Conservation (phyloP, 2,888 invertebrate genomes). For the Acanthosepion esculentum region DNA sequence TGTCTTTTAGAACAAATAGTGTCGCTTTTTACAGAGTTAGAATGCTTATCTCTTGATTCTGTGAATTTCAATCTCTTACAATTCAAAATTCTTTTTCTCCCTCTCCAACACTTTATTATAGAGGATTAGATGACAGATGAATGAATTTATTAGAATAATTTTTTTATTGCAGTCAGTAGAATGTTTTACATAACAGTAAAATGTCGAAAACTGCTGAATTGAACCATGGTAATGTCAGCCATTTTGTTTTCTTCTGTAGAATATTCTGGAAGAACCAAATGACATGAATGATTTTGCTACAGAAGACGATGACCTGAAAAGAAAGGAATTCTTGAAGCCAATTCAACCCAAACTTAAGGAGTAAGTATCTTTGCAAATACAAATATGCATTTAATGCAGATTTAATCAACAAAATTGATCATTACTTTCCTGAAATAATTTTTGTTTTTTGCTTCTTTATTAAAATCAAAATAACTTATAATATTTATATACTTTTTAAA, state of each 20-base stretch:
- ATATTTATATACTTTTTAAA: too few species aligned
- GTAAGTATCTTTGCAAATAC: slow-evolving; percentile 54
- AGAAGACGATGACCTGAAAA: slow-evolving; percentile 63
- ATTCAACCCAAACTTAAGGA: slow-evolving; percentile 67
- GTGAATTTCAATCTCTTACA: too few species aligned
- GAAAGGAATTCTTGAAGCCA: slow-evolving; percentile 56
- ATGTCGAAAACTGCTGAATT: background rate
- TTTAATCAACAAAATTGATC: too few species aligned
- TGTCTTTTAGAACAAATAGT: too few species aligned
- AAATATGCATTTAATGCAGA: too few species aligned
- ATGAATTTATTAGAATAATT: background rate
- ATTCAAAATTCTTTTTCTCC: background rate
- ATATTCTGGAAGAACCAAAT: slow-evolving; percentile 60
- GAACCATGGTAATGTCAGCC: background rate
- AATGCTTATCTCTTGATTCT: too few species aligned
- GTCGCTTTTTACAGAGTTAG: too few species aligned
- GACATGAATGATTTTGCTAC: slow-evolving; percentile 67
- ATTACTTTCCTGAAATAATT: too few species aligned
- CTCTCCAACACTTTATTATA: too few species aligned
- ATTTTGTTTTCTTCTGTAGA: slow-evolving; percentile 55
- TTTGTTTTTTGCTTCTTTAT: too few species aligned
- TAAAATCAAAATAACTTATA: too few species aligned
- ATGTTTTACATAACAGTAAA: background rate
- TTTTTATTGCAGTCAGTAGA: background rate
- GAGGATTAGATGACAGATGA: background rate